Evolutionary conservation across 2,113 vertebrate species (phyloP).

Genomic region (Phrynocephalus versicolor): DNA sequence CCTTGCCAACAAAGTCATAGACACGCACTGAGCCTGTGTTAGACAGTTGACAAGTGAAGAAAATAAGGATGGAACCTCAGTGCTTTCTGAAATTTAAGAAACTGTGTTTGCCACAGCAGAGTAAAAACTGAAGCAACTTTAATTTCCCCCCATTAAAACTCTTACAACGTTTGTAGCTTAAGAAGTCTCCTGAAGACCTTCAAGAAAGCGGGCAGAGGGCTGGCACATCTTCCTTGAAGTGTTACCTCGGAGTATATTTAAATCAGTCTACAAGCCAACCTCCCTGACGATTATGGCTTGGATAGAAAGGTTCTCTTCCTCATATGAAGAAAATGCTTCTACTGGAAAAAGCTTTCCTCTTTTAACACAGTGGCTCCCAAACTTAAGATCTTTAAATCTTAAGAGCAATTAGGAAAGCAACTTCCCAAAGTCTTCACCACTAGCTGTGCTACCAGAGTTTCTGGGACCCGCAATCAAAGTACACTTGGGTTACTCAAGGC

Average conservation of each 20-base stretch:
- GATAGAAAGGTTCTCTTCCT: neutral
- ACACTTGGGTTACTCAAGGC: too few species aligned
- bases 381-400: too few species aligned
- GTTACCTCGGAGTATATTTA: neutral
- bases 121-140: constrained; percentile 15
- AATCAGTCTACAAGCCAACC: neutral
- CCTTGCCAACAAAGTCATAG: constrained; percentile 87
- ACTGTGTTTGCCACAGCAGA: neutral
- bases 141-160: neutral
- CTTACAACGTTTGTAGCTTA: neutral
- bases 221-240: neutral
- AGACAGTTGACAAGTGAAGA: constrained; percentile 25
- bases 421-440: too few species aligned
- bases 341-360: neutral
- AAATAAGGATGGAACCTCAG: constrained; percentile 6
- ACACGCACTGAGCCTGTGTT: constrained; percentile 84
- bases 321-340: neutral
- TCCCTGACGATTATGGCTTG: neutral
- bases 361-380: too few species aligned
- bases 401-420: too few species aligned
- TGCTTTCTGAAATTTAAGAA: constrained; percentile 1
- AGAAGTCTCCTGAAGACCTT: neutral
- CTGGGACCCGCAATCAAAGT: too few species aligned
- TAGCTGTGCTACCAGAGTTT: too few species aligned
- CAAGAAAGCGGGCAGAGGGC: neutral